Base-by-base conservation (phyloP, 2,113 vertebrate species). In the Amblyopsis rosae region DNA sequence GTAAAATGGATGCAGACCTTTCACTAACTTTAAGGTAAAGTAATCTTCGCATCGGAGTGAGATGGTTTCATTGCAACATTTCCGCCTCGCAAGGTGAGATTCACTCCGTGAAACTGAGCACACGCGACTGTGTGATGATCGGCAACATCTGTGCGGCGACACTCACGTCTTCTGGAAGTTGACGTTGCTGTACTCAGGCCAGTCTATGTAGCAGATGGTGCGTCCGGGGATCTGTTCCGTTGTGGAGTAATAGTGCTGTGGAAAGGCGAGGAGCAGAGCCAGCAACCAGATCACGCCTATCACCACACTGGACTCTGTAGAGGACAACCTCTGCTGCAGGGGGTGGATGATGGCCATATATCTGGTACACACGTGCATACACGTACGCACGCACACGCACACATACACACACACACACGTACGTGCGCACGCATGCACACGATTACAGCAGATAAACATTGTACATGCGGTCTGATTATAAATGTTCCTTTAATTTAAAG, bases 291-390 rank as follows among this genome's bases (percentile, higher is more conserved):
- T 98, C 73, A 96, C 65, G 0, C 77, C 91, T 9, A 99, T 94
- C 65, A 98, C 90, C 50, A 95, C 92, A 75, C 95, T 98, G 83
- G 96, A 99, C 90, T 96, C 95, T 0, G 92, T 93, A 71, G 97
- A 95, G 0, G 98, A 97, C 79, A 99, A 93, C 16, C 97, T 93
- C 60, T 96, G 98, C 84, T 95, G 92, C 70, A 99, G 92, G 0
- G 97, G 98, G 72, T 98, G 96, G 82, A 99, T 99, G 87, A 99
- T 99, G 62, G 97, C 97, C 96, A 98, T 91, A 88, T 99, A 99
- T 91, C 98, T 99, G 90, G 74, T 70, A 50, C 63, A 69, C 65
- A 72, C 53, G 26, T 26, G 26, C 26, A 26, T 26, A 48, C 19
- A 32, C 45, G n/a, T 16, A 15, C 19, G 47, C 15, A 63, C 46